Conservation (phyloP, 2,113 vertebrate genomes). For the Hepsetus odoe region DNA sequence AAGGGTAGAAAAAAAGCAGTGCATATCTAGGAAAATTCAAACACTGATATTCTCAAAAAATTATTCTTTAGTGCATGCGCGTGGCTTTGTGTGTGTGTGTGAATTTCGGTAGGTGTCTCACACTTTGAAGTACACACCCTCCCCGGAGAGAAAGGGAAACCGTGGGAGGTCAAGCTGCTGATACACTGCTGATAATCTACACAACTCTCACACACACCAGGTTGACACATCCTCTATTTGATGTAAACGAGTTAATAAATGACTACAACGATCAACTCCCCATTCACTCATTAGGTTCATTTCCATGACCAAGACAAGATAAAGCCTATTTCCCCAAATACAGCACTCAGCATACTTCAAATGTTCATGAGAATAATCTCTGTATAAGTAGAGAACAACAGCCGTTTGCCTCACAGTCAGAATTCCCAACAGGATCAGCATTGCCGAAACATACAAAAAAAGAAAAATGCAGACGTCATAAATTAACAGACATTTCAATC, state of each 20-base stretch:
- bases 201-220: slow-evolving; percentile 19
- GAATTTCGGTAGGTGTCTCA: background rate
- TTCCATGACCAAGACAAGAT: slow-evolving; percentile 10
- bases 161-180: slow-evolving; percentile 51
- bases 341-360: background rate
- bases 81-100: slow-evolving; percentile 15
- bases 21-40: background rate
- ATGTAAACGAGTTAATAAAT: background rate
- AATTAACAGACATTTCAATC: too few relatives aligned
- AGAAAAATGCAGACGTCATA: too few relatives aligned
- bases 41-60: background rate
- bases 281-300: background rate
- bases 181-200: slow-evolving; percentile 40
- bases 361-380: background rate
- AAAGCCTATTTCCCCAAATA: background rate
- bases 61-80: background rate
- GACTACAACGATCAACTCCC: background rate
- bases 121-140: background rate
- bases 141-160: slow-evolving; percentile 41
- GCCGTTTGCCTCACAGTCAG: background rate
- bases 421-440: background rate
- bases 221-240: slow-evolving; percentile 9
- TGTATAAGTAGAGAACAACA: too few relatives aligned
- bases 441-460: too few relatives aligned
- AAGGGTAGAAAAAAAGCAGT: slow-evolving; percentile 15